Evolutionary conservation across 2,797 vertebrate species (phyloP), one percentile per base, ranked within the genome.

Genomic region (Cossypha polioptera): DNA sequence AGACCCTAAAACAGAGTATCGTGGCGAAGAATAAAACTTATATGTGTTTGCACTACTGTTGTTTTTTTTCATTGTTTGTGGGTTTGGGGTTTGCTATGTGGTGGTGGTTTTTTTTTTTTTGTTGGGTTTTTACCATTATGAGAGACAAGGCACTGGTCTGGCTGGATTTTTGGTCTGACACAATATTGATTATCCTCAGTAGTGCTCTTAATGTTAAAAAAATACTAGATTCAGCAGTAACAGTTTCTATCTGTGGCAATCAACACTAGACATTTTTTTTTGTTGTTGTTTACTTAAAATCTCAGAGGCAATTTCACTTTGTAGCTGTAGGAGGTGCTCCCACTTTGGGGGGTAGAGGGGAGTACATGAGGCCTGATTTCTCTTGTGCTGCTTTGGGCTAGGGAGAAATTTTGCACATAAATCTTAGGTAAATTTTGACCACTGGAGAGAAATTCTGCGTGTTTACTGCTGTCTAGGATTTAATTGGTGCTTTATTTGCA

Each of bases 391-490:
- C 4, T 81, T 40, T 68, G n/a, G 35, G 4, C 55, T 53, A 20
- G 38, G 7, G 81, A 75, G 51, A 72, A 69, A 45, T 69, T 75
- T 84, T 90, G 6, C n/a, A 28, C 4, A 1, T 40, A 77, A 86
- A 75, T 87, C 31, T 61, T 26, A 47, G 38, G n/a, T 86, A 69
- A 88, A 42, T 43, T 88, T 92, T 82, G 66, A 75, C 31, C 38
- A 16, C 16, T 69, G 19, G 21, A 73, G 71, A 48, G 29, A 62
- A 86, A 66, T 69, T n/a, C 50, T 38, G 4, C n/a, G 13, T 43
- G 14, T 66, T 89, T 86, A 18, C 55, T 43, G 21, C 22, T 77
- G 36, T 50, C 45, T 26, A 77, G 22, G 25, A 71, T 65, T 90
- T 89, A 78, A 61, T 22, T 36, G 36, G 25, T 43, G 11, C 5